These are phyloP conservation scores for Agrotis exclamationis DNA, from an alignment of 2,888 invertebrate genomes.

Conservation along the genomic window DNA sequence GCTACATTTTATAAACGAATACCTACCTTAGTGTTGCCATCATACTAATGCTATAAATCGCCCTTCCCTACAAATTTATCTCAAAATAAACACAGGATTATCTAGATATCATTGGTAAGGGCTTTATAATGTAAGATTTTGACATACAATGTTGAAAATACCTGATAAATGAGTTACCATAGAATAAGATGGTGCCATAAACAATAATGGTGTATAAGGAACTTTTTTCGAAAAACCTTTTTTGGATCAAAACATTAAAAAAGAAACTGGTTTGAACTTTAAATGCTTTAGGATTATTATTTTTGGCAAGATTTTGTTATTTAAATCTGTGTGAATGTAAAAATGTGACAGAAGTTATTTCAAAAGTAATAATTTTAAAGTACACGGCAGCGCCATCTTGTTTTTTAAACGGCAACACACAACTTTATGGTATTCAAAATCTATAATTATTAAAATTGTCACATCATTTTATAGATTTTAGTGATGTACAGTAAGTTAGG, in stretches of 20 bases:
- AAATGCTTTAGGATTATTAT: constrained; percentile 39
- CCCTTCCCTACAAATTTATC: background rate
- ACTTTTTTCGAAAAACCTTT: constrained; percentile 50
- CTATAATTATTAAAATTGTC: constrained; percentile 68
- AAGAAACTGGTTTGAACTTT: constrained; percentile 45
- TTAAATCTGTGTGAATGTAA: constrained; percentile 43
- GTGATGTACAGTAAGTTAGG: constrained; percentile 73
- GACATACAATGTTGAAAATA: constrained; percentile 74
- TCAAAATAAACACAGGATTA: constrained; percentile 58
- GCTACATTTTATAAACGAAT: constrained; percentile 5
- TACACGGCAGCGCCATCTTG: constrained; percentile 71
- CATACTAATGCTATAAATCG: background rate
- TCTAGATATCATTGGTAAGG: constrained; percentile 69
- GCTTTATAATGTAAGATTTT: constrained; percentile 70
- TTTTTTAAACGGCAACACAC: constrained; percentile 60
- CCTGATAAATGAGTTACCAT: constrained; percentile 88
- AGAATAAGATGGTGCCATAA: constrained; percentile 89
- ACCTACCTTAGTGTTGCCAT: constrained; percentile 15
- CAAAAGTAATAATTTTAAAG: constrained; percentile 44
- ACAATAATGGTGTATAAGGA: constrained; percentile 74
- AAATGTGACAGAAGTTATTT: background rate
- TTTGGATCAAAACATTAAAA: constrained; percentile 27
- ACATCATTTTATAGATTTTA: constrained; percentile 66
- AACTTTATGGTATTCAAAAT: constrained; percentile 66
- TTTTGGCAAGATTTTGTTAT: constrained; percentile 22